Conservation (phyloP, 1,140 invertebrate genomes). For the Rhopalosiphum padi region DNA sequence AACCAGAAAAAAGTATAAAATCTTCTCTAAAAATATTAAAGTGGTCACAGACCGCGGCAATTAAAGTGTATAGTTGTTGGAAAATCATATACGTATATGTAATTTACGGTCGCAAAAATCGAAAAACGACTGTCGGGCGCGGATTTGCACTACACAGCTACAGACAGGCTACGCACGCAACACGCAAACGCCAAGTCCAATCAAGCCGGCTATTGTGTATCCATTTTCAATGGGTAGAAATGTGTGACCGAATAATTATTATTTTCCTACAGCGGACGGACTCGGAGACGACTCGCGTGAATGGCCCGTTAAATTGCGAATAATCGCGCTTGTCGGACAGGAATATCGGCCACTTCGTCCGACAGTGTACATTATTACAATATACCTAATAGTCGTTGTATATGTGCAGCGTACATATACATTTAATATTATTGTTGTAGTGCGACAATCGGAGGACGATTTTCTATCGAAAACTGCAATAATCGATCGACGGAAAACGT, state of each 20-base stretch:
- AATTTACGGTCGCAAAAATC: neutral
- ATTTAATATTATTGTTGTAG: too few species aligned
- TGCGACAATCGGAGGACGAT: too few species aligned
- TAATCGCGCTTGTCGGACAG: neutral
- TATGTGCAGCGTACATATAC: too few species aligned
- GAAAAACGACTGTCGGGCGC: neutral
- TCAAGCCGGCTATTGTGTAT: neutral
- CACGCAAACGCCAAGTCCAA: neutral
- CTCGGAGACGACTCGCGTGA: neutral
- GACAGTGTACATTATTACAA: too few species aligned
- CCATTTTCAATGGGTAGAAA: neutral
- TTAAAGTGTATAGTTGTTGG: too few species aligned
- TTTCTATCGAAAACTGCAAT: neutral
- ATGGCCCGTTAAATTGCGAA: neutral
- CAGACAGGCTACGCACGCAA: neutral
- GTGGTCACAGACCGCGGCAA: too few species aligned
- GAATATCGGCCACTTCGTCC: too few species aligned
- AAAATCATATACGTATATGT: too few species aligned
- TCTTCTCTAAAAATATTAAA: too few species aligned
- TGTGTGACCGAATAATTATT: neutral
- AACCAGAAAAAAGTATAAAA: too few species aligned
- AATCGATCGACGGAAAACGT: neutral
- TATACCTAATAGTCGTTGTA: too few species aligned
- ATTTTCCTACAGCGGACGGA: neutral
- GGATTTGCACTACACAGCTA: neutral